These are phyloP conservation scores for Sebastes iracundus DNA, from an alignment of 2,797 vertebrate genomes.

Conservation along the genomic window DNA sequence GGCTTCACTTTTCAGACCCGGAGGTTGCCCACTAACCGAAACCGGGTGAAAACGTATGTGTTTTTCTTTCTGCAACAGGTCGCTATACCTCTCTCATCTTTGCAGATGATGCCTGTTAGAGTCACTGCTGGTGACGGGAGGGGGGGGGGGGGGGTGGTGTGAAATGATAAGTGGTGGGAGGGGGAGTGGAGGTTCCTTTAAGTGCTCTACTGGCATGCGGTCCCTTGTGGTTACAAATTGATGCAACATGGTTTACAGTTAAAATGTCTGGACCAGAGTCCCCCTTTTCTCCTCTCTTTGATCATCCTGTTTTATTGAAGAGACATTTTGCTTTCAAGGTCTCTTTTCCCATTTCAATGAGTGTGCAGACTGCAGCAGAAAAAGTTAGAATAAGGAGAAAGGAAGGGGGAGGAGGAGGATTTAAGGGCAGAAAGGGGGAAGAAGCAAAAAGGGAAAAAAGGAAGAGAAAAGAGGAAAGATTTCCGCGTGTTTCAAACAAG, in stretches of 20 bases:
- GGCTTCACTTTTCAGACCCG: too few relatives aligned
- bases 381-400: conserved; percentile 21
- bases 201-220: conserved; percentile 59
- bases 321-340: conserved; percentile 54
- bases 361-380: conserved; percentile 38
- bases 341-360: conserved; percentile 31
- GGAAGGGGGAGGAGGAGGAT: conserved; percentile 8
- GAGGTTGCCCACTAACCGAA: too few relatives aligned
- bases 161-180: conserved; percentile 7
- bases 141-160: neutral
- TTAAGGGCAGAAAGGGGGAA: conserved; percentile 8
- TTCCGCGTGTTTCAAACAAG: conserved; percentile 30
- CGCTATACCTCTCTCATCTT: neutral
- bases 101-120: conserved; percentile 18
- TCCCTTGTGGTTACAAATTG: conserved; percentile 59
- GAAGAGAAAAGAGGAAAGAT: conserved; percentile 23
- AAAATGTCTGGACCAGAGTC: conserved; percentile 40
- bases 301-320: conserved; percentile 56
- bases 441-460: conserved; percentile 8
- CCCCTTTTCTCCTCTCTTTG: conserved; percentile 39
- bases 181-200: conserved; percentile 28
- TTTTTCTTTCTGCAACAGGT: conserved; percentile 30
- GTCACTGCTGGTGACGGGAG: conserved; percentile 5
- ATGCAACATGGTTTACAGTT: conserved; percentile 56
- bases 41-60: too few relatives aligned